Evolutionary conservation across 2,113 vertebrate genomes (phyloP).

Genomic region (Haliaeetus leucogaster): DNA sequence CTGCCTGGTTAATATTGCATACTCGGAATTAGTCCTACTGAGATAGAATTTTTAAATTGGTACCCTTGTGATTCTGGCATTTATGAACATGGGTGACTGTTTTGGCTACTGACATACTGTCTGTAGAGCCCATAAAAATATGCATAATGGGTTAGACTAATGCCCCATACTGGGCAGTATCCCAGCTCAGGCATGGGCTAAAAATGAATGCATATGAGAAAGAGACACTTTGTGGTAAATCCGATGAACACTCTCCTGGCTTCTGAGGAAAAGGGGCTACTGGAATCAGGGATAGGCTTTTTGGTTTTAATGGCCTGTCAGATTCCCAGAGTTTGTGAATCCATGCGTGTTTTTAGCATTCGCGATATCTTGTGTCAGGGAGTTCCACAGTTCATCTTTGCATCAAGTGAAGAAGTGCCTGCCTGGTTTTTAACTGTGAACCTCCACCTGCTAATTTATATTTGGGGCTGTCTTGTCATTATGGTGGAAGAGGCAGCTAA

Average conservation of each 20-base stretch:
- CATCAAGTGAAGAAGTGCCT: background rate
- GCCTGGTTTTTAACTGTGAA: background rate
- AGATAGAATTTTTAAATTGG: background rate
- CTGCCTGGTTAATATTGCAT: background rate
- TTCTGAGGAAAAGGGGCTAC: background rate
- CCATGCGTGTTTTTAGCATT: rapidly evolving
- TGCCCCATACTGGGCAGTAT: background rate
- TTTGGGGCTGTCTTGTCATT: background rate
- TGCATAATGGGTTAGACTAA: background rate
- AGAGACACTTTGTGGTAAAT: background rate
- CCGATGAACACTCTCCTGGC: background rate
- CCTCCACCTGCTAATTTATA: background rate
- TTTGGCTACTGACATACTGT: background rate
- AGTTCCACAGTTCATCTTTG: background rate
- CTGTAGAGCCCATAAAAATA: background rate
- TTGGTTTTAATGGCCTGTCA: background rate
- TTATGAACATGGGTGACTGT: background rate
- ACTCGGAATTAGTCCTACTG: background rate
- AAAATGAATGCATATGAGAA: background rate
- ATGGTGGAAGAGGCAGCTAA: background rate
- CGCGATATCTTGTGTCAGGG: rapidly evolving
- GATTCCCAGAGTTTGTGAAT: background rate
- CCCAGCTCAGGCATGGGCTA: background rate
- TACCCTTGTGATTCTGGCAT: background rate
- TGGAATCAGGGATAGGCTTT: background rate